Evolutionary conservation across 2,113 vertebrate species (phyloP).

Genomic region (Cepphus grylle): DNA sequence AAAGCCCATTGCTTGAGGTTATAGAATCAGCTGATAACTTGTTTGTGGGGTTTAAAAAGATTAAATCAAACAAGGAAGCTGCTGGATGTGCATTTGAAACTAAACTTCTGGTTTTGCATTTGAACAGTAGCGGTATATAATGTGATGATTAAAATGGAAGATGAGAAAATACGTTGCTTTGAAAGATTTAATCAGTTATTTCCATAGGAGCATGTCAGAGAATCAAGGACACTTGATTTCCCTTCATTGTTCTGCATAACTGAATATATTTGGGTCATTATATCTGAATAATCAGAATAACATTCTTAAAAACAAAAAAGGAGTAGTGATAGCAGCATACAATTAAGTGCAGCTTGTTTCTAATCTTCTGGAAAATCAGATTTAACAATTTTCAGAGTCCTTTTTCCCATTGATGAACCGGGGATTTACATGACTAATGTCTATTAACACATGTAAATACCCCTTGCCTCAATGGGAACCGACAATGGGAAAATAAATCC

Average conservation of each 20-base stretch:
- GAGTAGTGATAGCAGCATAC: neutral
- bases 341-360: neutral
- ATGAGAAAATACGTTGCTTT: constrained; percentile 4
- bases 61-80: neutral
- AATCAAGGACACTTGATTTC: constrained; percentile 49
- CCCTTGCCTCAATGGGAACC: neutral
- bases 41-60: neutral
- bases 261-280: constrained; percentile 36
- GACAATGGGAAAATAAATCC: constrained; percentile 36
- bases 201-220: neutral
- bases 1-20: neutral
- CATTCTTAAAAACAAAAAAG: neutral
- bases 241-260: constrained; percentile 29
- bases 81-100: neutral
- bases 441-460: constrained; percentile 39
- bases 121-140: neutral
- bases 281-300: constrained; percentile 29
- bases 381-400: constrained; percentile 15
- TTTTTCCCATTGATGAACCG: neutral
- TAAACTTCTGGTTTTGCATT: neutral
- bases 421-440: constrained; percentile 51
- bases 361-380: constrained; percentile 49
- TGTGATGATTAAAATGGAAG: constrained; percentile 28
- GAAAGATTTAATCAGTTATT: constrained; percentile 19
- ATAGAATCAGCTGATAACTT: neutral